Conservation (phyloP, 2,797 vertebrate species). For the Pitangus sulphuratus region DNA sequence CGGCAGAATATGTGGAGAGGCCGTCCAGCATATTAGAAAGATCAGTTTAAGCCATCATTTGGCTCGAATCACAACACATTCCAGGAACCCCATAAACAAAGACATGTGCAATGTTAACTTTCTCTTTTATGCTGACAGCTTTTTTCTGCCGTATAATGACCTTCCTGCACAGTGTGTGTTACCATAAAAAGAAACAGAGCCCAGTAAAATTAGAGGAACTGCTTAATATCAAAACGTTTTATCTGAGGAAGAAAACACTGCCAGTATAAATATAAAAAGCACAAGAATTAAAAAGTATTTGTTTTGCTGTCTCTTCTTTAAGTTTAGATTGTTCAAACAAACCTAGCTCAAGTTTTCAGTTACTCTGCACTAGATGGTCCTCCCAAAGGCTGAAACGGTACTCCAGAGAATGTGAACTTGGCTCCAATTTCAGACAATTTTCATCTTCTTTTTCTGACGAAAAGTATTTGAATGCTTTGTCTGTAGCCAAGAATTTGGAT, state of each 20-base stretch:
- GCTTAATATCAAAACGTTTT: conserved; percentile 78
- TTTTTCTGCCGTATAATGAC: conserved; percentile 78
- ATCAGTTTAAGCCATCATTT: conserved; percentile 59
- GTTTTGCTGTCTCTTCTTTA: conserved; percentile 73
- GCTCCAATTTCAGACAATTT: conserved; percentile 49
- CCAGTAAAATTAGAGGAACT: conserved; percentile 81
- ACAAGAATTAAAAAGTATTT: conserved; percentile 74
- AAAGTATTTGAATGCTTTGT: conserved; percentile 37
- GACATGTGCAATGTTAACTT: conserved; percentile 75
- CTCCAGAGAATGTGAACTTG: conserved; percentile 55
- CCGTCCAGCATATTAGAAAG: conserved; percentile 1
- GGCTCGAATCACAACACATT: conserved; percentile 71
- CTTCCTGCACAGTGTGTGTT: conserved; percentile 80
- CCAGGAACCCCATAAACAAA: conserved; percentile 79
- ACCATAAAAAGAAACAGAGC: conserved; percentile 80
- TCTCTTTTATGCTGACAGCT: conserved; percentile 77
- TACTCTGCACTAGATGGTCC: background rate
- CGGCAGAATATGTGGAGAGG: background rate
- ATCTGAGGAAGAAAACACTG: conserved; percentile 78
- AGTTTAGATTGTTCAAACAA: conserved; percentile 69
- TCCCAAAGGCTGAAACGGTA: conserved; percentile 50
- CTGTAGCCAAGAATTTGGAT: conserved; percentile 43
- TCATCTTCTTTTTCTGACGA: conserved; percentile 4
- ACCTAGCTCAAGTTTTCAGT: conserved; percentile 36
- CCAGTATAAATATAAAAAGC: conserved; percentile 76